Evolutionary conservation across 2,888 invertebrate species (phyloP), one percentile per base, ranked within the genome.

Genomic region (Empis stercorea): DNA sequence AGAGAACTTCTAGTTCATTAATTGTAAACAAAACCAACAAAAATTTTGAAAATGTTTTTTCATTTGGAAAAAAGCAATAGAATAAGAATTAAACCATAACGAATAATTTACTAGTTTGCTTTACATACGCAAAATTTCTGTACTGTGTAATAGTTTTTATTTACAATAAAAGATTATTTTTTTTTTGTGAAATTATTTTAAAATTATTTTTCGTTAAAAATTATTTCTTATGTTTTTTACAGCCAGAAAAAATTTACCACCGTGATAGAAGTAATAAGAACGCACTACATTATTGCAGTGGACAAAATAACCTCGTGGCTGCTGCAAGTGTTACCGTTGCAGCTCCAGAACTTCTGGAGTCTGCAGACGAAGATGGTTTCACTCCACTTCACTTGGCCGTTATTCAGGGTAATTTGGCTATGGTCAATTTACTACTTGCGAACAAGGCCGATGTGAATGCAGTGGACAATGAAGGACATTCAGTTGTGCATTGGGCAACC

Each of bases 401-500:
- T 52, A 94, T 94, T 62, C 88, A 91, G 54, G 94, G 94, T 44
- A 89, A 91, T 66, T 80, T 84, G 59, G 83, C 86, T 15, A 75
- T 91, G 55, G 85, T 93, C 52, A 86, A 87, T 58, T 84, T 88
- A 50, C 75, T 97, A 48, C 73, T 95, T 45, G 84, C 88, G 38
- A 84, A 86, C 56, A 87, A 88, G 37, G 94, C 94, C 10, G 86
- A 94, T 62, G 82, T 95, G 54, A 84, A 87, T 66, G 85, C 88
- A 41, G 78, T 87, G 55, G 97, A 99, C 68, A 82, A 87, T 59
- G 96, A 97, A 65, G 85, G 87, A 50, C 97, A 97, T 66, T 91
- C 94, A 3, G 87, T 91, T 41, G 85, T 96, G 10, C 97, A 99
- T 68, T 99, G 97, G 97, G 95, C 97, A 15, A 93, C 95, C 54